Evolutionary conservation across 2,113 vertebrate genomes (phyloP).

Genomic region (Lathamus discolor): DNA sequence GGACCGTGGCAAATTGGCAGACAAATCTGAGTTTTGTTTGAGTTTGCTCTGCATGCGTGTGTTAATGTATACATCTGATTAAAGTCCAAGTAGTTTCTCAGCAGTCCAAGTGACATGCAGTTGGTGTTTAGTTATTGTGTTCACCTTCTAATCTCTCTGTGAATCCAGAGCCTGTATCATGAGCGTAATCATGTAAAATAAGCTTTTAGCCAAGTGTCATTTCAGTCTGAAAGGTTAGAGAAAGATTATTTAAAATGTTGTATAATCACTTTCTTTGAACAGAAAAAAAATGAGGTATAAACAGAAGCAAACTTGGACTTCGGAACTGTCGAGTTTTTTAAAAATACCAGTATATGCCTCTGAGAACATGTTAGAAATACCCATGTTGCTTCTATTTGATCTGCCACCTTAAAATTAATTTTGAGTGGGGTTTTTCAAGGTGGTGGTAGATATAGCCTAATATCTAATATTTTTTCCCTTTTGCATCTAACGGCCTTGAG

Average conservation of each 20-base stretch:
- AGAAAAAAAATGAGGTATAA: background rate
- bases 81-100: background rate
- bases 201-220: background rate
- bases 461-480: background rate
- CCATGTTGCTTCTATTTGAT: background rate
- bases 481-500: constrained; percentile 12
- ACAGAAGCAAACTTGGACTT: background rate
- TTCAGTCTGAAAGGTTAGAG: background rate
- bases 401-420: background rate
- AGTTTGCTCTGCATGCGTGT: background rate
- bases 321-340: background rate
- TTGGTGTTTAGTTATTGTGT: background rate
- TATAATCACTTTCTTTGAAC: background rate
- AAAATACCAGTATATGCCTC: background rate
- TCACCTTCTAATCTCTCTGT: background rate
- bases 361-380: background rate
- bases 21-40: background rate
- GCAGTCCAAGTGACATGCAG: background rate
- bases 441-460: background rate
- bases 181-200: background rate
- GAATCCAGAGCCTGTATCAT: background rate
- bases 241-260: background rate
- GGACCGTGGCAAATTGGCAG: background rate
- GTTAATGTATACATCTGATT: background rate
- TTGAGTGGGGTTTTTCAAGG: background rate